phyloP scores from a whole-genome alignment of 2,888 invertebrate species.

The Octonoba sinensis region DNA sequence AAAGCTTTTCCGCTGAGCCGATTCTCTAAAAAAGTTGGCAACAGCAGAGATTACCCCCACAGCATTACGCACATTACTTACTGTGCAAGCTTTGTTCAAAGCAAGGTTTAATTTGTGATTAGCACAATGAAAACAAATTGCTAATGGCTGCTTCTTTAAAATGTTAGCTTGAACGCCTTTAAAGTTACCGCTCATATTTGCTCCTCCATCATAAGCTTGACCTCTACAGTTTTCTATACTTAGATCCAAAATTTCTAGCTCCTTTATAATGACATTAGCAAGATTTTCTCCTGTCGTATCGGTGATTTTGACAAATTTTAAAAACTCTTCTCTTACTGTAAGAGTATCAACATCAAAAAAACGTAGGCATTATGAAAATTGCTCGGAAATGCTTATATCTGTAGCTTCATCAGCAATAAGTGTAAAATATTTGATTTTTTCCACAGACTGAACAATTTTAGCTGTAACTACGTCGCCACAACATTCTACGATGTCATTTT shows the following conservation, averaged over 20 bases:
- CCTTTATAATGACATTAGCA: not conserved
- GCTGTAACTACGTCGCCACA: not conserved
- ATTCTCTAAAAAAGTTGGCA: not conserved
- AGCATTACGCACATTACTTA: too few relatives aligned
- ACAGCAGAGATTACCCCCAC: too few relatives aligned
- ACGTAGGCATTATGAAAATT: too few relatives aligned
- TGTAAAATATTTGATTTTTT: not conserved
- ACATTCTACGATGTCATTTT: not conserved
- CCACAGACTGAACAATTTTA: not conserved
- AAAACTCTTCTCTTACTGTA: not conserved
- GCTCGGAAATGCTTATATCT: too few relatives aligned
- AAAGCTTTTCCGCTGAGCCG: not conserved
- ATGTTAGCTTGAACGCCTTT: not conserved
- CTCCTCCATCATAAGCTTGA: not conserved
- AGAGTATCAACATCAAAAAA: not conserved
- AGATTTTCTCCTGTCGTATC: not conserved
- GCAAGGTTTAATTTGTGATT: not conserved
- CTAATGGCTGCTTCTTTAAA: not conserved
- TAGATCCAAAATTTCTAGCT: not conserved
- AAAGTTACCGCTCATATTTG: not conserved
- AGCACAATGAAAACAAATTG: not conserved
- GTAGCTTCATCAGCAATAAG: too few relatives aligned
- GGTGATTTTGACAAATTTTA: not conserved
- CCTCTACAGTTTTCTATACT: not conserved
- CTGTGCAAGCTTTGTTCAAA: not conserved